Conservation (phyloP, 2,113 vertebrate species). For the Cheirogaleus medius region DNA sequence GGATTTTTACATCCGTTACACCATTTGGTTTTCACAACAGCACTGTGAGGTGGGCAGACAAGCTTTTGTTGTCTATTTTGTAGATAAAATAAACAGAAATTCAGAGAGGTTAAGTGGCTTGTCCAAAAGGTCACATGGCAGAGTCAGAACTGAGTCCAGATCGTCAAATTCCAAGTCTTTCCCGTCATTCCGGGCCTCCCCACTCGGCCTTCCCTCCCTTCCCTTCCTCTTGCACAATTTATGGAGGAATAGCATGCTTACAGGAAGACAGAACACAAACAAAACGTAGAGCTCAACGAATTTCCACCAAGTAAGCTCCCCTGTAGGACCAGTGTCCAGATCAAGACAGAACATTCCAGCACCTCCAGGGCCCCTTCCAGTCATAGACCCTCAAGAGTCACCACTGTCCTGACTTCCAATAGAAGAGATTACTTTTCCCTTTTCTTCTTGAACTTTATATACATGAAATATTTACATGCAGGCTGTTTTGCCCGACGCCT, state of each 20-base stretch:
- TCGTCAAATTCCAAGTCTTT: background rate
- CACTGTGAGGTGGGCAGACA: background rate
- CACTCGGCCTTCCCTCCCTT: background rate
- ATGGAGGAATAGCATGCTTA: background rate
- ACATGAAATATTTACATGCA: accelerated
- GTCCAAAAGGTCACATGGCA: background rate
- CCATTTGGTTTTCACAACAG: background rate
- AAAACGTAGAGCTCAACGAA: accelerated
- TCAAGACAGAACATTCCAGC: background rate
- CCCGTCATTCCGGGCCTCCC: accelerated
- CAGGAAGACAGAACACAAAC: background rate
- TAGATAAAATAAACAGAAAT: background rate
- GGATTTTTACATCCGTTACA: background rate
- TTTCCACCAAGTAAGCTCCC: background rate
- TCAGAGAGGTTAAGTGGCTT: background rate
- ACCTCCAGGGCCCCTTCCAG: accelerated
- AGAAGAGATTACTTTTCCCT: background rate
- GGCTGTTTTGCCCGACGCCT: accelerated
- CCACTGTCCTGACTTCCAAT: background rate
- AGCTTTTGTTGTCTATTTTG: background rate
- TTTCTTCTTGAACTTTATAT: accelerated
- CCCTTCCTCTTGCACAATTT: background rate
- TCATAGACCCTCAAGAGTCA: no score
- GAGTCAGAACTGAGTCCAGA: background rate
- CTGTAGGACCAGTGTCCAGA: accelerated